Evolutionary conservation across 2,888 invertebrate genomes (phyloP), one percentile per base, ranked within the genome.

Genomic region (Poecilobothrus nobilitatus): DNA sequence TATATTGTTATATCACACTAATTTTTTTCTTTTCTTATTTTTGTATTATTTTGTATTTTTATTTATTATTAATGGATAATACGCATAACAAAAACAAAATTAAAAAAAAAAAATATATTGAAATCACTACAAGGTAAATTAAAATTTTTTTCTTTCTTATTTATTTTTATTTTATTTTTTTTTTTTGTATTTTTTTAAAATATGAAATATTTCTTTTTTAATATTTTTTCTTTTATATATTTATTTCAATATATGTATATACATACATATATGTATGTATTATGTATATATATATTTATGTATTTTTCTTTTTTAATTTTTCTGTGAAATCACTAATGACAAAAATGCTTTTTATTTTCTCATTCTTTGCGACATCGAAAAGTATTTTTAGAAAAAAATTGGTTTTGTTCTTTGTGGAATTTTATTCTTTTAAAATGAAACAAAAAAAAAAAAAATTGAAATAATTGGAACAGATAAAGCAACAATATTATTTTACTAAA

Each of bases 201-300:
- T 53, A 53, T 53, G 53, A 53, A 53, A 53, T 53, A 53, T 53
- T 53, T 53, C n/a, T n/a, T 53, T 53, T 53, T 53, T 53, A 53
- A 53, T 53, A 18, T 53, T 53, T 53, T 53, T 53, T 53, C 12
- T 44, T 44, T 18, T 53, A 53, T 53, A 37, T 53, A 53, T 53
- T 15, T 18, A 53, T 53, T 53, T n/a, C 6, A 53, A n/a, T 53
- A 53, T 18, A n/a, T 6, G 18, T 53, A 53, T 53, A n/a, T 18
- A 44, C 15, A 18, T 12, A n/a, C 18, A 53, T 5, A 53, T 44
- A 15, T 44, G 6, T 10, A 37, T 37, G 10, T 37, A 37, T 37
- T 37, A 37, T 37, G 10, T 37, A n/a, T n/a, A n/a, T n/a, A n/a
- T n/a, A n/a, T n/a, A n/a, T n/a, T 53, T n/a, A 53, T 53, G 7